Evolutionary conservation across 2,888 invertebrate species (phyloP).

Genomic region (Camptogramma bilineatum): DNA sequence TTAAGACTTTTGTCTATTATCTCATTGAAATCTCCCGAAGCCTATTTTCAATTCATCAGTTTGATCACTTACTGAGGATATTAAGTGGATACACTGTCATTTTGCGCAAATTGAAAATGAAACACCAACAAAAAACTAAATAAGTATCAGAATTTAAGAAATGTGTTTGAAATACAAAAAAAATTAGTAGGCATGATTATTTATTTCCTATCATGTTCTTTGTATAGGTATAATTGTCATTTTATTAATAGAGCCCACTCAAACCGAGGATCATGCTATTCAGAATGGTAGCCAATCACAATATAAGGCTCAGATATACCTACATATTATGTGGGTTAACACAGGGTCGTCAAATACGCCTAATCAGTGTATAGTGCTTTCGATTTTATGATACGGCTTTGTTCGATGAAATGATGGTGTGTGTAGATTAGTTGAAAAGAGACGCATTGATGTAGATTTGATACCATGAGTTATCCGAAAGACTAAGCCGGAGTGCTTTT

Average conservation of each 20-base stretch:
- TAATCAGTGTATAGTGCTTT: slow-evolving; percentile 18
- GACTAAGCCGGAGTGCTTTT: not conserved
- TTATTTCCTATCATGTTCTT: too few species aligned
- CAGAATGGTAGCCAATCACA: slow-evolving; percentile 13
- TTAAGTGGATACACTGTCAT: too few species aligned
- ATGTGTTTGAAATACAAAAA: too few species aligned
- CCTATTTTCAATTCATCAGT: too few species aligned
- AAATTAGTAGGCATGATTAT: too few species aligned
- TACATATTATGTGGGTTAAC: slow-evolving; percentile 17
- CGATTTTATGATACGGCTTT: slow-evolving; percentile 17
- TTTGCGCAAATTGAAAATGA: too few species aligned
- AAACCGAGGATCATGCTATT: not conserved
- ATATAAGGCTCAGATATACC: slow-evolving; percentile 6
- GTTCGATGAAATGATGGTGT: slow-evolving; percentile 17
- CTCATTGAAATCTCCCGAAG: too few species aligned
- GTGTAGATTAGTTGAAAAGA: not conserved
- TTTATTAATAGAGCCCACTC: not conserved
- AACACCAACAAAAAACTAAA: too few species aligned
- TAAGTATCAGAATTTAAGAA: too few species aligned
- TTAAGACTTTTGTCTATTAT: not conserved
- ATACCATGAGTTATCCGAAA: not conserved
- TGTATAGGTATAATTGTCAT: too few species aligned
- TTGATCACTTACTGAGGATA: too few species aligned
- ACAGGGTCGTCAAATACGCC: slow-evolving; percentile 15
- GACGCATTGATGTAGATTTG: not conserved